Evolutionary conservation across 1,140 invertebrate species (phyloP), one percentile per base, ranked within the genome.

Genomic region (Stenopsyche tienmushanensis): DNA sequence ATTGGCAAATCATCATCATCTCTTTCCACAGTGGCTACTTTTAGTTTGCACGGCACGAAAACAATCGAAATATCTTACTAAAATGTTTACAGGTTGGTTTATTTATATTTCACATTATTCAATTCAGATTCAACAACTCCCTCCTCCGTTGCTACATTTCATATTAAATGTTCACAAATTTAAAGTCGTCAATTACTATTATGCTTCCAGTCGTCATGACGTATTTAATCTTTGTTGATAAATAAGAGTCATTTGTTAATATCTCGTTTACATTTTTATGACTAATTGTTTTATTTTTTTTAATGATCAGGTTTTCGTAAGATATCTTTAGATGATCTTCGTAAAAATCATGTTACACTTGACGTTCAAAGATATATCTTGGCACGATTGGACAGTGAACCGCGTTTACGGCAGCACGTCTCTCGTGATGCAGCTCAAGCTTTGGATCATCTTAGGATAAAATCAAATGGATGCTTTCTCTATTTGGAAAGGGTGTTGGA

Each of bases 351-450:
- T 73, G 91, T 93, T 1, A 88, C 91, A 0, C 85, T 92, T 18
- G 96, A 98, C 74, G 92, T 98, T 0, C 95, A 98, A 75, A 90
- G 96, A 72, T 98, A 97, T 73, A 97, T 98, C 62, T 83, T 97
- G 0, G 91, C 91, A 15, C 81, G 95, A 2, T 79, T 98, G 26
- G 94, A 97, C 74, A 87, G 88, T 34, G 92, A 95, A 72, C 88
- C 89, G 5, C 84, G 87, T 17, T 77, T 96, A 0, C 76, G 92
- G 64, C 88, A 91, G 72, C 91, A 93, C 72, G 86, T 93, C 52
- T 67, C 69, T 15, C 75, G 76, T 8, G 78, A 78, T 72, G 96
- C 94, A 0, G 94, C 95, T 0, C 94, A 97, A 70, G 96, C 95
- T 78, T 80, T 98, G 5, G 97, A 98, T 77, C 94, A 97, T 72